Conservation (phyloP, 2,888 invertebrate species). For the Proisotoma minuta region DNA sequence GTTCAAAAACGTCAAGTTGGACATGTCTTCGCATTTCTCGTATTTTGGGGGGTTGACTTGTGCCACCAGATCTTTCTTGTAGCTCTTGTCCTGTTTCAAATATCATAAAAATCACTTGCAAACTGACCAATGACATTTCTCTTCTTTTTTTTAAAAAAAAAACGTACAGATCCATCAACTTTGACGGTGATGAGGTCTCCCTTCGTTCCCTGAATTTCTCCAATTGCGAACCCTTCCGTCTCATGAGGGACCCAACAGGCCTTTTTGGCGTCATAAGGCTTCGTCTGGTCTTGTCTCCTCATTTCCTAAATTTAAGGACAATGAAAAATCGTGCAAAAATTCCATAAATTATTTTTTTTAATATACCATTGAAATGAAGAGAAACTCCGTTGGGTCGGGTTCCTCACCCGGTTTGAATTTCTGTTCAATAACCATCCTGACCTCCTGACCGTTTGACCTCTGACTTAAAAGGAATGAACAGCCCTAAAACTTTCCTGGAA, state of each 20-base stretch:
- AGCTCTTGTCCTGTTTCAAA: conserved; percentile 70
- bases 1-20: conserved; percentile 97
- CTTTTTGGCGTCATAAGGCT: conserved; percentile 99
- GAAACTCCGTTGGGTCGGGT: conserved; percentile 92
- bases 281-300: conserved; percentile 96
- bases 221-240: conserved; percentile 94
- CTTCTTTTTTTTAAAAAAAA: neutral
- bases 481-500: conserved; percentile 68
- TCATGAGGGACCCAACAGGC: conserved; percentile 98
- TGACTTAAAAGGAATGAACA: conserved; percentile 53
- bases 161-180: conserved; percentile 82
- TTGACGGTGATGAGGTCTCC: conserved; percentile 93
- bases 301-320: conserved; percentile 60
- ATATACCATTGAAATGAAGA: conserved; percentile 89
- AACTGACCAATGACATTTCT: neutral
- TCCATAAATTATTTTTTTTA: no score
- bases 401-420: conserved; percentile 51
- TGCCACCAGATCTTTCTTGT: conserved; percentile 91
- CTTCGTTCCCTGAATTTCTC: conserved; percentile 97
- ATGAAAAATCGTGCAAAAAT: neutral
- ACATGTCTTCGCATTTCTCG: conserved; percentile 98
- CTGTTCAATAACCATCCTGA: conserved; percentile 46
- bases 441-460: conserved; percentile 14
- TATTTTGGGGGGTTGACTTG: conserved; percentile 99
- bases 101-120: neutral